phyloP scores from a whole-genome alignment of 2,888 invertebrate species.

The Hirudinaria manillensis region DNA sequence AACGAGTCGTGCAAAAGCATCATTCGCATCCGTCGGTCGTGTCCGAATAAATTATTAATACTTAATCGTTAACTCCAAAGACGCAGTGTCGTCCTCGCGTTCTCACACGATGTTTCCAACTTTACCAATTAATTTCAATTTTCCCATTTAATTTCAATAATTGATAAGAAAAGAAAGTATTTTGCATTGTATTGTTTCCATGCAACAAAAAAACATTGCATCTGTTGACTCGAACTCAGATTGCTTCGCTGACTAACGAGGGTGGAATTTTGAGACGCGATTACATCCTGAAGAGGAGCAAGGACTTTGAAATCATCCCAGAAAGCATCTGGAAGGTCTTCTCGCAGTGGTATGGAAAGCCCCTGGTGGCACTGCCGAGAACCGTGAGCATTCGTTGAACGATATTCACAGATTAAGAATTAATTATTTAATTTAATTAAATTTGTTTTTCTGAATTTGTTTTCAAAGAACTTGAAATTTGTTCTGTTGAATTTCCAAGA shows the following conservation, averaged over 20 bases:
- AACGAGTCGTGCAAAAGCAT: constrained; percentile 41
- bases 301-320: constrained; percentile 79
- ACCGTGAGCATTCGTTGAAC: constrained; percentile 59
- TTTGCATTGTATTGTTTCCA: too few species aligned
- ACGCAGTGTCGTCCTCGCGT: too few species aligned
- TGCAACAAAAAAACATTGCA: too few species aligned
- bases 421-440: background rate
- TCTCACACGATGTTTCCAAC: too few species aligned
- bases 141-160: too few species aligned
- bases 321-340: constrained; percentile 81
- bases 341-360: constrained; percentile 72
- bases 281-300: constrained; percentile 67
- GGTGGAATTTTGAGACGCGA: constrained; percentile 75
- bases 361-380: constrained; percentile 68
- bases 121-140: too few species aligned
- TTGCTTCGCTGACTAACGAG: constrained; percentile 74
- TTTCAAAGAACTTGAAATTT: too few species aligned
- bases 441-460: background rate
- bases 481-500: too few species aligned
- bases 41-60: background rate
- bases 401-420: constrained; percentile 32
- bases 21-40: background rate
- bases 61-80: too few species aligned
- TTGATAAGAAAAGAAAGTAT: too few species aligned
- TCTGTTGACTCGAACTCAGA: background rate